Evolutionary conservation across 92 coral and sea anemone genomes (phyloP).

Genomic region (Nematostella vectensis): DNA sequence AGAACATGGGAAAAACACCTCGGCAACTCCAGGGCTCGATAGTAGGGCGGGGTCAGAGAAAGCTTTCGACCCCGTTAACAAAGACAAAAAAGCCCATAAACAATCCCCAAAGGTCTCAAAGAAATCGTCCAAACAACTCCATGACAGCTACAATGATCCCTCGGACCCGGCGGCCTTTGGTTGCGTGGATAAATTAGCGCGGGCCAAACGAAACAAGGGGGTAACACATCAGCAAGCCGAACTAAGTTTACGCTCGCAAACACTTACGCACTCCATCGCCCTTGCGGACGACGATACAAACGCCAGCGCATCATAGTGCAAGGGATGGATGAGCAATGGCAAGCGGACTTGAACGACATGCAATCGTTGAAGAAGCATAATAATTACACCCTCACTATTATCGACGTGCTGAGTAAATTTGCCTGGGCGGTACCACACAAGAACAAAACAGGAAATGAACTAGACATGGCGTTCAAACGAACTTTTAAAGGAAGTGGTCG

Average conservation of each 20-base stretch:
- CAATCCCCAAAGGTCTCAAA: too few relatives aligned
- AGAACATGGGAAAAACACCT: too few relatives aligned
- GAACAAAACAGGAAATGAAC: neutral
- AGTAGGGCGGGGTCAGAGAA: too few relatives aligned
- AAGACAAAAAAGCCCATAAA: too few relatives aligned
- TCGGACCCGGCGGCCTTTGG: too few relatives aligned
- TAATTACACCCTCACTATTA: neutral
- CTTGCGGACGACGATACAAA: neutral
- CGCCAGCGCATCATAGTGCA: neutral
- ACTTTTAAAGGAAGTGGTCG: constrained; percentile 7
- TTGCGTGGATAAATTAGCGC: too few relatives aligned
- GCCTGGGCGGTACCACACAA: neutral
- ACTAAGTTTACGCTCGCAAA: neutral
- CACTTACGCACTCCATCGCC: neutral
- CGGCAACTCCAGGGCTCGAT: too few relatives aligned
- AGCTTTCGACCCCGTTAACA: too few relatives aligned
- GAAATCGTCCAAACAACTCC: too few relatives aligned
- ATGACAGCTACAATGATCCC: too few relatives aligned
- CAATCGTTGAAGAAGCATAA: neutral
- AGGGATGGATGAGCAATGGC: neutral
- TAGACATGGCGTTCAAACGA: constrained; percentile 6
- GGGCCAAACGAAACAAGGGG: too few relatives aligned
- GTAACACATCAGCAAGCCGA: too few relatives aligned
- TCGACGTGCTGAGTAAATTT: constrained; percentile 1
- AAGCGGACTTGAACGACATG: neutral